Conservation (phyloP, 1,140 invertebrate species). For the Chelonus insularis region DNA sequence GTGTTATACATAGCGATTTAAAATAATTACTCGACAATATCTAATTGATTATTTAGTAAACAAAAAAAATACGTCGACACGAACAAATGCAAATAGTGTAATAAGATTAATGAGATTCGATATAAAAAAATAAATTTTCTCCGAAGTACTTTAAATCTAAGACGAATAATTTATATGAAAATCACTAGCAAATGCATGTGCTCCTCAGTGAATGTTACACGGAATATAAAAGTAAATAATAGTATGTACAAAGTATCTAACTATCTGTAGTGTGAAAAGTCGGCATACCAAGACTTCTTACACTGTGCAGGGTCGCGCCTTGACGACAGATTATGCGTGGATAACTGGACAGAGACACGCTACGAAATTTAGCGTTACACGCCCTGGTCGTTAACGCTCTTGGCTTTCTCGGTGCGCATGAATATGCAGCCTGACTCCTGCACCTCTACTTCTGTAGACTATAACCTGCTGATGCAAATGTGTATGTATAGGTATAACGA, state of each 20-base stretch:
- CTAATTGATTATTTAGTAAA: too few species aligned
- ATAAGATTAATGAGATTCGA: too few species aligned
- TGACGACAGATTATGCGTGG: slow-evolving; percentile 33
- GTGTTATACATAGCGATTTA: too few species aligned
- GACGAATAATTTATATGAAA: neutral
- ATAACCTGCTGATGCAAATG: neutral
- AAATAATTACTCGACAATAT: too few species aligned
- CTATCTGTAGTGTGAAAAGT: neutral
- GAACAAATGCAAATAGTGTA: too few species aligned
- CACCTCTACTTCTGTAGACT: neutral
- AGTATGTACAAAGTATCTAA: neutral
- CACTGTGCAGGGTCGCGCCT: slow-evolving; percentile 20
- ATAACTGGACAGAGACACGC: slow-evolving; percentile 36
- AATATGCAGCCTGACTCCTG: slow-evolving; percentile 29
- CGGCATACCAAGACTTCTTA: slow-evolving; percentile 13
- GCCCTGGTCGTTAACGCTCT: slow-evolving; percentile 34
- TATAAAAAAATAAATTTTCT: too few species aligned
- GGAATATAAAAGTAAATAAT: slow-evolving; percentile 1
- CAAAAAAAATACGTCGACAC: too few species aligned
- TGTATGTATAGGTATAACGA: neutral
- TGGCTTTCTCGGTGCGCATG: slow-evolving; percentile 28
- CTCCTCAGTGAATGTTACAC: neutral
- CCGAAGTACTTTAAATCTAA: too few species aligned
- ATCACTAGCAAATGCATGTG: neutral
- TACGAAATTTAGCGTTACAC: slow-evolving; percentile 37